phyloP scores from a whole-genome alignment of 2,113 vertebrate species.

The Aplodontia rufa region DNA sequence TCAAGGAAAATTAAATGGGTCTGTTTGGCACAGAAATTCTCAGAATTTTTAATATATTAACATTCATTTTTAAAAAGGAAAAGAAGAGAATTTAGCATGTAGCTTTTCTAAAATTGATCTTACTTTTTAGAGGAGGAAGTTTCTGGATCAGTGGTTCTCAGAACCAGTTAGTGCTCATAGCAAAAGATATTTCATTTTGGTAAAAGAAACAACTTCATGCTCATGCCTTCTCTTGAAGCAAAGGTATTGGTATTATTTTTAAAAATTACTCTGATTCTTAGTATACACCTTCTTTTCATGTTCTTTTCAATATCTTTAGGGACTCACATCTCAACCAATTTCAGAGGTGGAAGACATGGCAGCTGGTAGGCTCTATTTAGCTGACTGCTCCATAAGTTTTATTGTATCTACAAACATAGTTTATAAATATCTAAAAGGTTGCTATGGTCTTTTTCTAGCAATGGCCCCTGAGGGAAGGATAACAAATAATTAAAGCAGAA shows the following conservation, averaged over 20 bases:
- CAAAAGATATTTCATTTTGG: background rate
- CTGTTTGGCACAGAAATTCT: background rate
- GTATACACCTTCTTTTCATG: background rate
- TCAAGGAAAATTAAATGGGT: background rate
- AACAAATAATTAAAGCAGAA: slow-evolving; percentile 63
- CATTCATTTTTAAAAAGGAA: background rate
- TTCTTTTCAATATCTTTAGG: background rate
- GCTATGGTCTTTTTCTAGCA: slow-evolving; percentile 64
- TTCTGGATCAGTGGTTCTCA: too few species aligned
- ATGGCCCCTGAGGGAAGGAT: slow-evolving; percentile 49
- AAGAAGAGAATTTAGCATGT: background rate
- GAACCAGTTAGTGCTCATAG: background rate
- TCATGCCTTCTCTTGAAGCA: background rate
- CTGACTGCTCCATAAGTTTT: slow-evolving; percentile 23
- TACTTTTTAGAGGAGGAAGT: background rate
- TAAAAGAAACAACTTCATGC: background rate
- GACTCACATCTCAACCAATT: background rate
- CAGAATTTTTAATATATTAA: background rate
- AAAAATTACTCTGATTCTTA: background rate
- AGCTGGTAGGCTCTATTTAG: background rate
- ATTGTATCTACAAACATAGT: slow-evolving; percentile 52
- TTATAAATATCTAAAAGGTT: slow-evolving; percentile 71
- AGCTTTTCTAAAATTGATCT: background rate
- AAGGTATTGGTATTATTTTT: background rate
- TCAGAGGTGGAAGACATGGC: background rate